These are phyloP conservation scores for Archilochus colubris DNA, from an alignment of 2,113 vertebrate species.

Conservation along the genomic window DNA sequence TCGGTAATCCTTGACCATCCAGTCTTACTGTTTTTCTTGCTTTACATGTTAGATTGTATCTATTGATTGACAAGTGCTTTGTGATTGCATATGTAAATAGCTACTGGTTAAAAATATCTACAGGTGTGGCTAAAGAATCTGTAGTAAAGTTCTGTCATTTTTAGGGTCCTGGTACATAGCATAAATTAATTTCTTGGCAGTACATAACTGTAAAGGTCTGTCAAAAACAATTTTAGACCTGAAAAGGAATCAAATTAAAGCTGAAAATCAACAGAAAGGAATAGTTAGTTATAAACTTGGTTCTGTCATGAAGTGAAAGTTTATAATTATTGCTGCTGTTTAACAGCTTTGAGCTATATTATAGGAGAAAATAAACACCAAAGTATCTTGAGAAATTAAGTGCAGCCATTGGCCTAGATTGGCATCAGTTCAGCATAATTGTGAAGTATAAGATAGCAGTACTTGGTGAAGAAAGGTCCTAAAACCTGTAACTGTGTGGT, in stretches of 20 bases:
- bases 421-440: neutral
- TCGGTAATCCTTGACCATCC: neutral
- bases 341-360: neutral
- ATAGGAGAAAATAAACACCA: rapidly evolving
- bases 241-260: neutral
- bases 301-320: neutral
- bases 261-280: neutral
- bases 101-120: neutral
- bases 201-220: neutral
- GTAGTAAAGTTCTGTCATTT: neutral
- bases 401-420: neutral
- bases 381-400: neutral
- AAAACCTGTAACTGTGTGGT: neutral
- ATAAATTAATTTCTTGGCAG: neutral
- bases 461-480: neutral
- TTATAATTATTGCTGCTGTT: neutral
- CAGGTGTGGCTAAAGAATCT: neutral
- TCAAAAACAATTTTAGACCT: neutral
- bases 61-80: neutral
- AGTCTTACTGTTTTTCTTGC: constrained; percentile 12
- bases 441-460: neutral
- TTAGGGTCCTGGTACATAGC: neutral
- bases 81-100: neutral
- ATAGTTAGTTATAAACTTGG: neutral
- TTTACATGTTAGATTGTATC: neutral